Evolutionary conservation across 2,797 vertebrate genomes (phyloP), one percentile per base, ranked within the genome.

Genomic region (Pseudochromis fuscus): DNA sequence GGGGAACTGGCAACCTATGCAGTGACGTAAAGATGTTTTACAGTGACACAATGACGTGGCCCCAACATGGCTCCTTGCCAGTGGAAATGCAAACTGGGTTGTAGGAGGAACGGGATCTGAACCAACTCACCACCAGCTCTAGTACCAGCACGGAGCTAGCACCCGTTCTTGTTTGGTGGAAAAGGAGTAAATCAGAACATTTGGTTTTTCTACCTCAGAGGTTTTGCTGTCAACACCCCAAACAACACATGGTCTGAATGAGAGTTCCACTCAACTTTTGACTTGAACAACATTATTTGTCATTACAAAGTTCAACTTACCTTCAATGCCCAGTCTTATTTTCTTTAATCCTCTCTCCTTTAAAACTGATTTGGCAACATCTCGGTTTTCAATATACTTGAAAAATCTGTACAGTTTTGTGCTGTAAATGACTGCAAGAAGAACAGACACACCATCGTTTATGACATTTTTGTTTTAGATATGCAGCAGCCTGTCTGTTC

Each of bases 341-440:
- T 99, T 99, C 94, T 99, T 99, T 74, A 99, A 94, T 72, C 98
- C 98, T 70, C 98, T 89, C 61, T 99, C 98, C 90, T 99, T 99
- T 89, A 99, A 93, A 82, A 99, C 98, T 0, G 96, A 98, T 89
- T 99, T 99, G 92, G 97, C 98, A 81, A 99, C 98, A 53, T 99
- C 98, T 93, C 98, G 90, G 57, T 99, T 99, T 91, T 99, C 98
- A 59, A 99, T 99, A 81, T 99, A 99, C 89, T 99, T 99, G 94
- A 99, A 99, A 94, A 99, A 99, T 85, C 98, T 94, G 84, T 99
- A 99, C 75, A 99, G 94, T 93, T 99, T 99, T 19, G 98, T 99
- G 92, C 97, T 99, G 95, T 99, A 99, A 91, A 99, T 99, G 88
- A 99, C 98, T 99, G 89, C 24, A 87, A 88, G 77, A 50, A 83